phyloP scores from a whole-genome alignment of 2,888 invertebrate species.

The Seira musarum region DNA sequence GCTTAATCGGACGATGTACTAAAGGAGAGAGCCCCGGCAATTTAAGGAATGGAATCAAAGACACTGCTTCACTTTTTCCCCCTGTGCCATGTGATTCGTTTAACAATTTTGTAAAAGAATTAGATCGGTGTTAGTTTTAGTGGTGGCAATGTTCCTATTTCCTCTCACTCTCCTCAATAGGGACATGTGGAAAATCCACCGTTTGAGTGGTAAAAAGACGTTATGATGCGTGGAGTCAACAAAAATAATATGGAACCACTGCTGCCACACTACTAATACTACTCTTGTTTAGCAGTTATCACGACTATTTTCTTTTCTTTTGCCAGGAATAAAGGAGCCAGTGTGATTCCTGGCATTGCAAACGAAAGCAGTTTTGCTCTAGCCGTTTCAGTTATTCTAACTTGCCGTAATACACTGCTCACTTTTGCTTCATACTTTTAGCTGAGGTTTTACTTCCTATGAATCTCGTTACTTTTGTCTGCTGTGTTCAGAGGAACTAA shows the following conservation, averaged over 20 bases:
- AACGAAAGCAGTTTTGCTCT: constrained; percentile 29
- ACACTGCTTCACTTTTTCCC: no score
- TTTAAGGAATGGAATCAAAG: no score
- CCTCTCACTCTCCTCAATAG: neutral
- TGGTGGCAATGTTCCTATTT: constrained; percentile 7
- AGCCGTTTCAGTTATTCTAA: constrained; percentile 9
- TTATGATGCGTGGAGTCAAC: constrained; percentile 10
- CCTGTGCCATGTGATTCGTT: neutral
- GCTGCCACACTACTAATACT: neutral
- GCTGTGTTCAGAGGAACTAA: neutral
- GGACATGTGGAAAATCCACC: constrained; percentile 9
- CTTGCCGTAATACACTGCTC: neutral
- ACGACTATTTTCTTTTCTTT: constrained; percentile 27
- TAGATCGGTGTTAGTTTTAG: constrained; percentile 7
- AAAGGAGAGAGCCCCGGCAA: neutral
- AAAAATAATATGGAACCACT: constrained; percentile 12
- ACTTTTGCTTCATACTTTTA: constrained; percentile 2
- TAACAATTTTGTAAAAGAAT: neutral
- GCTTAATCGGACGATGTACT: constrained; percentile 24
- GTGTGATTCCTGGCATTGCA: constrained; percentile 48
- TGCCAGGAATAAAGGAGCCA: constrained; percentile 41
- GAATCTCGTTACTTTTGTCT: constrained; percentile 36
- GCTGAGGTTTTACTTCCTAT: constrained; percentile 15
- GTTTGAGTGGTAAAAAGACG: constrained; percentile 6
- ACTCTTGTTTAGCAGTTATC: constrained; percentile 41